Evolutionary conservation across 2,113 vertebrate genomes (phyloP).

Genomic region (Neotragus moschatus): DNA sequence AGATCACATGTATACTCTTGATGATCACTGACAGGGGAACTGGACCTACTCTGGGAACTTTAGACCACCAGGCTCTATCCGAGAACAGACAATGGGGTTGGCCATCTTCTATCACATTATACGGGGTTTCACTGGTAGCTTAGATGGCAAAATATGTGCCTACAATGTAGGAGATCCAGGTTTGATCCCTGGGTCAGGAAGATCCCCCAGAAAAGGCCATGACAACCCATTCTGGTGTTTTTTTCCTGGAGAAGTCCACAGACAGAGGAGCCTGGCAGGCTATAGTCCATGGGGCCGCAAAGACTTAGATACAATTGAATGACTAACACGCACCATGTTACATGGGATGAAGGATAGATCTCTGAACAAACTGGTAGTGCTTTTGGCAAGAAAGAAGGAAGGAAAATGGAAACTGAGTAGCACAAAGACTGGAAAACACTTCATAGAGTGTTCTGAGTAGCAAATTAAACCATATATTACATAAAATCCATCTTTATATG

Average conservation of each 20-base stretch:
- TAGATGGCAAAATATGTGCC: background rate
- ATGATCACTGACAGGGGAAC: background rate
- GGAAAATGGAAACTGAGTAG: background rate
- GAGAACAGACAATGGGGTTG: background rate
- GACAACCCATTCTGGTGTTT: background rate
- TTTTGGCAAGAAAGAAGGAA: background rate
- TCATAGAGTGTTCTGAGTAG: background rate
- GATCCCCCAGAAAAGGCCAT: background rate
- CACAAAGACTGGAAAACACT: background rate
- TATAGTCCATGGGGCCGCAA: background rate
- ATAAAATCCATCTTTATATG: background rate
- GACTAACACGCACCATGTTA: background rate
- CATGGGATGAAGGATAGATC: background rate
- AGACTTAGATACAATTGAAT: background rate
- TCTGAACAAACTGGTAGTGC: background rate
- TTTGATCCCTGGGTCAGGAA: background rate
- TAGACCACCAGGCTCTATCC: background rate
- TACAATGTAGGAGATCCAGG: background rate
- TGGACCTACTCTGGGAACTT: background rate
- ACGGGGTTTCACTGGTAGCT: background rate
- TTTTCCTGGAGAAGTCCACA: background rate
- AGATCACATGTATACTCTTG: background rate
- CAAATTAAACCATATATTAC: background rate
- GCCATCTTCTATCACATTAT: background rate
- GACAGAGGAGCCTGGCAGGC: background rate